Evolutionary conservation across 2,113 vertebrate genomes (phyloP).

Genomic region (Halcyon senegalensis): DNA sequence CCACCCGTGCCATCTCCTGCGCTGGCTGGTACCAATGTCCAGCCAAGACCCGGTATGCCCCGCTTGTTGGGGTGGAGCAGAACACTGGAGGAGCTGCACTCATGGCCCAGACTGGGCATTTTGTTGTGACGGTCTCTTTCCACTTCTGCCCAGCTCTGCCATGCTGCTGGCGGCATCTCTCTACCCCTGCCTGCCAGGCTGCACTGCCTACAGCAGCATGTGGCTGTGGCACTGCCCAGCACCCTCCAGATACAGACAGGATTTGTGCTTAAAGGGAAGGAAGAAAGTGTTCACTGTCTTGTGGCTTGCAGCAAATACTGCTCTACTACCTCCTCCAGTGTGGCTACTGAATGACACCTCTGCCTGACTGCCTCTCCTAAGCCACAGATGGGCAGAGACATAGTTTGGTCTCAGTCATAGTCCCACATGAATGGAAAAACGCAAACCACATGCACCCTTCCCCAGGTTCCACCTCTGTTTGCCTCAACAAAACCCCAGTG

Average conservation of each 20-base stretch:
- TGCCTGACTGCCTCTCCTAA: background rate
- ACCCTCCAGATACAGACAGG: background rate
- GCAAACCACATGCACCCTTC: fast-evolving
- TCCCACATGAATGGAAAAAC: fast-evolving
- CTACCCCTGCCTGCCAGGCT: background rate
- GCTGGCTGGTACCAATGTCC: fast-evolving
- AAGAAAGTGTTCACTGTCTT: background rate
- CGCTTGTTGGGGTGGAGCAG: no score
- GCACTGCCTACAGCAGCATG: fast-evolving
- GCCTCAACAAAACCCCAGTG: fast-evolving
- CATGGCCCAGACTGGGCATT: fast-evolving
- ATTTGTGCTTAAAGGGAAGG: background rate
- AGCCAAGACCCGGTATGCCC: fast-evolving
- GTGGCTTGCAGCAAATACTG: background rate
- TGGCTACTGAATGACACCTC: no score
- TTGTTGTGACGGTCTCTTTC: no score
- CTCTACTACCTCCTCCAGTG: background rate
- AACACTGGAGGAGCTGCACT: fast-evolving
- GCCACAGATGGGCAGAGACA: fast-evolving
- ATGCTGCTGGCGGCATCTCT: fast-evolving
- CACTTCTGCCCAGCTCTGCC: fast-evolving
- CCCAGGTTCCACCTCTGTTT: fast-evolving
- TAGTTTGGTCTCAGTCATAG: background rate
- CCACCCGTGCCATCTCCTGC: fast-evolving
- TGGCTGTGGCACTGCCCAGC: fast-evolving